Evolutionary conservation across 1,140 invertebrate genomes (phyloP), one percentile per base, ranked within the genome.

Genomic region (Pogonomyrmex californicus): DNA sequence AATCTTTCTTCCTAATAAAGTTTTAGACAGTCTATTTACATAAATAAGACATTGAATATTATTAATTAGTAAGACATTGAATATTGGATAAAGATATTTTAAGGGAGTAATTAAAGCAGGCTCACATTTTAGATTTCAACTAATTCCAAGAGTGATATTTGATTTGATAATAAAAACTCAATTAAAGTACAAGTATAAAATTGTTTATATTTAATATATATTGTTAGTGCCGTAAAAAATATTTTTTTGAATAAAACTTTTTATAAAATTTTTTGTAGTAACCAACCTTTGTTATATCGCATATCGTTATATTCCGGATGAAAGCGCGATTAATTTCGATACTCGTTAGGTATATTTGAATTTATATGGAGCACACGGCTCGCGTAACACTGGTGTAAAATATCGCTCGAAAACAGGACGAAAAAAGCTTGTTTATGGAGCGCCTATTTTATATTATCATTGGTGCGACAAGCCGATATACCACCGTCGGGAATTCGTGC

Each of bases 391-490:
- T 14, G 17, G 12, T 44, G 17, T 41, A 30, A 62, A 82, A 83
- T 73, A 73, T 73, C 12, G 17, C 30, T 23, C 1, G 41, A 58
- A 60, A 44, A 23, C 9, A 30, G 14, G 17, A 17, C 10, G 23
- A 75, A 75, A 23, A 83, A 75, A 60, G 54, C 75, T 88, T 56
- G 87, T 88, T 77, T 88, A 56, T 56, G 38, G 38, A 10, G 47
- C 10, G 17, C n/a, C 60, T 76, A 88, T 58, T 73, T 88, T 86
- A 81, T 75, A 76, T 89, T 85, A 88, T 89, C 75, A 76, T 77
- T 33, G 70, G 77, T 47, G 75, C 63, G 30, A 56, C 56, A 30
- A 33, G 38, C 47, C 66, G 44, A 88, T 86, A 86, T 86, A n/a
- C 36, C 38, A 4, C 60, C 12, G 79, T 75, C 36, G 60, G 44